These are phyloP conservation scores for Nothoprocta perdicaria DNA, from an alignment of 2,113 vertebrate species.

Conservation along the genomic window DNA sequence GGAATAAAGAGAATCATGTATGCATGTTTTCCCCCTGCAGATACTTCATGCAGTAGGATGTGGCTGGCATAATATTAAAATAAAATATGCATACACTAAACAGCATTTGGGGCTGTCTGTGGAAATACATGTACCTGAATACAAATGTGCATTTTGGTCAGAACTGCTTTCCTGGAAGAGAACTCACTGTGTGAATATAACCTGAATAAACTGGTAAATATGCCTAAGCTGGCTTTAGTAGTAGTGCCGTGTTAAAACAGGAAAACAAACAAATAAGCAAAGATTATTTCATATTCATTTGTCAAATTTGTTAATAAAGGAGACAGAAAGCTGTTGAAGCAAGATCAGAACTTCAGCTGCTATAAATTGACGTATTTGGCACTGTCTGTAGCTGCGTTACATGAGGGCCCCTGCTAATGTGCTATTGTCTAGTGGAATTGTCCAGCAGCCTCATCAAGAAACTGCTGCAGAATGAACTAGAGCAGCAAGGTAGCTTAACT, in stretches of 20 bases:
- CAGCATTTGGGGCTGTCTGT: not conserved
- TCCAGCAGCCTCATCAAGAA: not conserved
- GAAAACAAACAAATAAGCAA: not conserved
- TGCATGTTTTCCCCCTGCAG: not conserved
- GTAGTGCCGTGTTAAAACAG: not conserved
- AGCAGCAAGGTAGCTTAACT: not conserved
- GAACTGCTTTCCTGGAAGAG: not conserved
- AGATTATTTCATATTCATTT: not conserved
- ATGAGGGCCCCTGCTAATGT: not conserved
- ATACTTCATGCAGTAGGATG: not conserved
- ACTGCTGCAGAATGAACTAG: not conserved
- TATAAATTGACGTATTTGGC: not conserved
- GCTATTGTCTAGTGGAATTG: not conserved
- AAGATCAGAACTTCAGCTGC: not conserved
- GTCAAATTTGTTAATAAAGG: conserved; percentile 20
- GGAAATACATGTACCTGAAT: not conserved
- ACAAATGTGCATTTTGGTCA: not conserved
- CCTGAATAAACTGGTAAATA: not conserved
- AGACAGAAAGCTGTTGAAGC: not conserved
- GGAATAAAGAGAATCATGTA: not conserved
- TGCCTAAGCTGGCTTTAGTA: not conserved
- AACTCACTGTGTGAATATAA: not conserved
- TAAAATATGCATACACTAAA: not conserved
- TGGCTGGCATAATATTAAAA: not conserved
- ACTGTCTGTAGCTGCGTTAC: not conserved